Conservation (phyloP, 1,140 invertebrate genomes). For the Bombus picipes region DNA sequence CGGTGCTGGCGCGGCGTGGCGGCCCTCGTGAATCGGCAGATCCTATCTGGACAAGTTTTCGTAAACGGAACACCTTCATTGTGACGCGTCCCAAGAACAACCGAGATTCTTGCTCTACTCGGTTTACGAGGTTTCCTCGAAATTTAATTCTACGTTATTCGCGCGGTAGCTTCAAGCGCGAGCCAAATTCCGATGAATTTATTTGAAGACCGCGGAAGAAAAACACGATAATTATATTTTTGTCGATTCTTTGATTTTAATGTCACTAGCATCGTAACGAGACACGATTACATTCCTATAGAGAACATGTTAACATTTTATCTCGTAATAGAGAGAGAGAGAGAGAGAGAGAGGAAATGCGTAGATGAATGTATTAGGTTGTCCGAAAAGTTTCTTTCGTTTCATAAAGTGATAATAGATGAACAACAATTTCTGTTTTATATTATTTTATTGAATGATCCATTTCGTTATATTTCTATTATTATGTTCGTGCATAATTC, state of each 20-base stretch:
- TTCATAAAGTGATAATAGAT: too few relatives aligned
- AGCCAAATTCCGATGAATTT: neutral
- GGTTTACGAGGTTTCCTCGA: neutral
- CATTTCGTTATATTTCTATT: too few relatives aligned
- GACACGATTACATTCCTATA: neutral
- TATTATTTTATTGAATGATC: too few relatives aligned
- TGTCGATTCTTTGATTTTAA: neutral
- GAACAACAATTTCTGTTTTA: too few relatives aligned
- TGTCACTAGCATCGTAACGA: neutral
- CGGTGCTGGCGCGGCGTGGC: neutral
- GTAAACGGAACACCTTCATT: conserved; percentile 41
- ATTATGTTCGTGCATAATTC: too few relatives aligned
- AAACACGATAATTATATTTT: neutral
- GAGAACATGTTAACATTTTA: too few relatives aligned
- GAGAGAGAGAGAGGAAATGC: too few relatives aligned
- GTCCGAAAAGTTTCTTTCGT: too few relatives aligned
- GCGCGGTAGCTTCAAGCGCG: neutral
- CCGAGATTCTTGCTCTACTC: neutral
- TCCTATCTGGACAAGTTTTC: conserved; percentile 40
- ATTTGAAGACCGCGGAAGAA: neutral
- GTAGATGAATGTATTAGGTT: too few relatives aligned
- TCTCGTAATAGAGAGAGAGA: too few relatives aligned
- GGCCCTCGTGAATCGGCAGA: conserved; percentile 6
- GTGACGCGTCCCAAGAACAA: neutral
- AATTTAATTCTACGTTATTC: neutral